Conservation (phyloP, 2,113 vertebrate genomes). For the human (Homo sapiens) region GRCh38 chr11:86940001-86940500, state of each 20-base stretch:
- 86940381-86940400: background rate
- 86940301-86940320: background rate
- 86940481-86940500: background rate
- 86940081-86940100: background rate
- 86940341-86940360: background rate
- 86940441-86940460: background rate
- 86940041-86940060: background rate
- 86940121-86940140: background rate
- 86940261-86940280: background rate
- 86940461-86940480: background rate
- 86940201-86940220: background rate
- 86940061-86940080: background rate
- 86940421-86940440: background rate
- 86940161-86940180: background rate
- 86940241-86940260: background rate
- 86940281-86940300: background rate
- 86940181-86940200: background rate
- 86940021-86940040: constrained; percentile 39
- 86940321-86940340: constrained; percentile 18
- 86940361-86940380: constrained; percentile 45
- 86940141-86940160: background rate
- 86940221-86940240: background rate
- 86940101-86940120: background rate
- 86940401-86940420: background rate
- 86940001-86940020: background rate